phyloP scores from a whole-genome alignment of 2,113 vertebrate genomes.

The Ornithorhynchus anatinus region DNA sequence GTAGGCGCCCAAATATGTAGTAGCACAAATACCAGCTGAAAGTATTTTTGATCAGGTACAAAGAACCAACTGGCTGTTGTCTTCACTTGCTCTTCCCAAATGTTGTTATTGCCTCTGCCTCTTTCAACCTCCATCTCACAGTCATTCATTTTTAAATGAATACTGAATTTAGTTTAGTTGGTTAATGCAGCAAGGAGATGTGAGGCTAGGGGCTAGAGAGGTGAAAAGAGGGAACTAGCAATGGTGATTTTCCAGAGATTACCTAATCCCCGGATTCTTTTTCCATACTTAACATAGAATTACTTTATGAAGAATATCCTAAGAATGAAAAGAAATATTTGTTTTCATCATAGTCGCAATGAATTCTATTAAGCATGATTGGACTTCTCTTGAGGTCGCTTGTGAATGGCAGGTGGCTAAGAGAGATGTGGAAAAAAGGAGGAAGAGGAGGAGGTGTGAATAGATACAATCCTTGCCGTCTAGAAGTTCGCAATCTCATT shows the following conservation, averaged over 20 bases:
- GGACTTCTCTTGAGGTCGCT: too few relatives aligned
- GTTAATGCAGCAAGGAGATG: constrained; percentile 36
- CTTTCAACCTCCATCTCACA: constrained; percentile 28
- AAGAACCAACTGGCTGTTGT: constrained; percentile 53
- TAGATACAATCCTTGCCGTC: too few relatives aligned
- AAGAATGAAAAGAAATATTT: background rate
- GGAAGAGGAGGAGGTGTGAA: too few relatives aligned
- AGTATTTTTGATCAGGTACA: constrained; percentile 62
- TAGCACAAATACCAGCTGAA: constrained; percentile 61
- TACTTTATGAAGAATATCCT: background rate
- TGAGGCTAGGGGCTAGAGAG: background rate
- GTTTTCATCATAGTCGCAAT: too few relatives aligned
- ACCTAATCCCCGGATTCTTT: too few relatives aligned
- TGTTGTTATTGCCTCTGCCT: constrained; percentile 57
- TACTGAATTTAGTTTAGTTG: constrained; percentile 50
- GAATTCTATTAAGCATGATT: too few relatives aligned
- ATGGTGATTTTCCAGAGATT: too few relatives aligned
- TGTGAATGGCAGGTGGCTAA: too few relatives aligned
- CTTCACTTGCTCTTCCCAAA: constrained; percentile 55
- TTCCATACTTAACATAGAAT: background rate
- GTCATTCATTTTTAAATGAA: constrained; percentile 46
- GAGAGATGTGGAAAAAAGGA: too few relatives aligned
- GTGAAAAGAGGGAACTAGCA: too few relatives aligned
- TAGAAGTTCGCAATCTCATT: too few relatives aligned
- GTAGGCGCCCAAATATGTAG: constrained; percentile 45